These are phyloP conservation scores for Chaetogeoica ovagalla DNA, from an alignment of 2,888 invertebrate genomes.

Conservation along the genomic window DNA sequence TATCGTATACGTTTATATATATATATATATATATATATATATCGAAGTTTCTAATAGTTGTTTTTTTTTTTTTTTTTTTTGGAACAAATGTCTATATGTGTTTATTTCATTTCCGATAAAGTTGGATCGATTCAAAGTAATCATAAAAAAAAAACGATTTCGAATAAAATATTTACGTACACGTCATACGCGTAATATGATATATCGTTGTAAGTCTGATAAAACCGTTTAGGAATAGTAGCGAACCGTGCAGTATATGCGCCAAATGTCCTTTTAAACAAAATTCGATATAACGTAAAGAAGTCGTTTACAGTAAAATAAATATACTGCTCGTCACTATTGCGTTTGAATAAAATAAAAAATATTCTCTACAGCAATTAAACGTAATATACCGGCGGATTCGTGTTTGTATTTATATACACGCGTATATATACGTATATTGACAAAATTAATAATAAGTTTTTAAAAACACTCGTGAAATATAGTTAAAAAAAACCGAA, in stretches of 20 bases:
- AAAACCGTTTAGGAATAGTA: neutral
- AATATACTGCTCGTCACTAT: neutral
- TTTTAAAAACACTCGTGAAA: too few relatives aligned
- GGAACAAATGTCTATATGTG: neutral
- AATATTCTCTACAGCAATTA: neutral
- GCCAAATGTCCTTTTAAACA: neutral
- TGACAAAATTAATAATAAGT: too few relatives aligned
- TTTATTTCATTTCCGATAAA: conserved; percentile 23
- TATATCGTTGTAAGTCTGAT: neutral
- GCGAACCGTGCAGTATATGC: neutral
- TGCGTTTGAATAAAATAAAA: neutral
- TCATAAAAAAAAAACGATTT: conserved; percentile 33
- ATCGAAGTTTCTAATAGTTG: neutral
- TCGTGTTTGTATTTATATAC: too few relatives aligned
- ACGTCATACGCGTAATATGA: too few relatives aligned
- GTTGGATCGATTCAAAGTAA: neutral
- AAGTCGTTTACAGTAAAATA: neutral
- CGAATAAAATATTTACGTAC: conserved; percentile 24
- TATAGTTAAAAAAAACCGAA: too few relatives aligned
- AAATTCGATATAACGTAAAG: neutral
- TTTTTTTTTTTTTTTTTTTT: neutral
- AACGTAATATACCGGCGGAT: too few relatives aligned
- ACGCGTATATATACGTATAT: too few relatives aligned
- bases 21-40: neutral
- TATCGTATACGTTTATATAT: too few relatives aligned